Base-by-base conservation (phyloP, 2,888 invertebrate species). In the Adela reaumurella region DNA sequence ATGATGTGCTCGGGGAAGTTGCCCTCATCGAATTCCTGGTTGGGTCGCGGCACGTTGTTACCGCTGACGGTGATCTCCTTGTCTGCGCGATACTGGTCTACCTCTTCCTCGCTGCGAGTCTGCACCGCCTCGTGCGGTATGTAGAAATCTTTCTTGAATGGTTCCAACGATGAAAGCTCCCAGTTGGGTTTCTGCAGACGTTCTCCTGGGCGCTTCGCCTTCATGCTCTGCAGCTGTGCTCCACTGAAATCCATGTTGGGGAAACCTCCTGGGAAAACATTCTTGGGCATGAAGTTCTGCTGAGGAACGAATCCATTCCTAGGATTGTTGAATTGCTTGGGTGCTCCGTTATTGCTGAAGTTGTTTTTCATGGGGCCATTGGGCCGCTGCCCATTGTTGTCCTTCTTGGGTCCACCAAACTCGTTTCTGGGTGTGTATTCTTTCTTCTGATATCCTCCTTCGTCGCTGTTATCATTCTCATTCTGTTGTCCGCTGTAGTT, bases 131-230 rank as follows among this genome's bases (percentile, higher is more conserved):
- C 83, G 66, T 92, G 90, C 43, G 94, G 92, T 55, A 86, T 83
- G 67, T 97, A 97, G 63, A 97, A 93, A 69, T 96, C 90, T 77
- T 97, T 97, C 58, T 90, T 83, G 64, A 97, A 95, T 10, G 90
- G 89, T 58, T 88, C 86, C 54, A 97, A 76, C 53, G 82, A 80
- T 46, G 66, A 58, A 56, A 87, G 59, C 57, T 94, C 92, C 97
- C 97, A 97, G 56, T 84, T 84, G 3, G 95, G 94, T 61, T 91
- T 92, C 16, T 85, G 81, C 53, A 90, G 70, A 56, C 82, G 82
- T 55, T 88, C 86, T 47, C 88, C 88, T 11, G 88, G 88, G 63
- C 86, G 86, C 61, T 88, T 88, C 1, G 86, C 85, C 62, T 85
- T 85, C 61, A 84, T 77, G 57, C 85, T 84, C 56, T 82, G 84